phyloP scores from a whole-genome alignment of 2,113 vertebrate genomes.

The Dascyllus trimaculatus region DNA sequence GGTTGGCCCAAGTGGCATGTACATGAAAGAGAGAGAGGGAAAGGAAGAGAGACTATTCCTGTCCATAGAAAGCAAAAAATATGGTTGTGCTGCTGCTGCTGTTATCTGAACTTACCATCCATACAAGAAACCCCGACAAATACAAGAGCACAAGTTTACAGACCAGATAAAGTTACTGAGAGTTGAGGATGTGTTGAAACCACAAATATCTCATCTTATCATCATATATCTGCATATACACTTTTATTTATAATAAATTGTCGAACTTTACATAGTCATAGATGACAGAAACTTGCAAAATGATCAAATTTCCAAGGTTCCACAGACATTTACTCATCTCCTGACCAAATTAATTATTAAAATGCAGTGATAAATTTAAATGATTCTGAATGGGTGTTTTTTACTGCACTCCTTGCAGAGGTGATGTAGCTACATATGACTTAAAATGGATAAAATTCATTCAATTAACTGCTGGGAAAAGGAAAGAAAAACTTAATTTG shows the following conservation, averaged over 20 bases:
- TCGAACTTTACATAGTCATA: fast-evolving
- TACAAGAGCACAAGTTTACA: background rate
- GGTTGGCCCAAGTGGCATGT: background rate
- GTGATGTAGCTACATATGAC: background rate
- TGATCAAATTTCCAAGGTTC: background rate
- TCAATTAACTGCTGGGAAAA: background rate
- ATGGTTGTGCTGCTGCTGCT: background rate
- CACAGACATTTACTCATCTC: background rate
- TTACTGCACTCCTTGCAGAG: background rate
- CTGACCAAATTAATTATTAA: background rate
- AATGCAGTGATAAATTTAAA: background rate
- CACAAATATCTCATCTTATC: background rate
- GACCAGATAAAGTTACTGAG: background rate
- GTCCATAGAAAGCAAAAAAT: background rate
- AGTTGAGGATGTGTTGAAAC: background rate
- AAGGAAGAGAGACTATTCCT: background rate
- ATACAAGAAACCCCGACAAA: background rate
- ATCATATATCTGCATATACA: too few relatives aligned
- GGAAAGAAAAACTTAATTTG: too few relatives aligned
- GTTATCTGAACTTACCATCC: background rate
- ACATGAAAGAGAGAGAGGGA: background rate
- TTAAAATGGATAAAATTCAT: conserved; percentile 10
- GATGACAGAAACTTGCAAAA: background rate
- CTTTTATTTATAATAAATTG: background rate
- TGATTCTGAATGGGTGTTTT: background rate